Evolutionary conservation across 1,140 invertebrate genomes (phyloP), one percentile per base, ranked within the genome.

Genomic region (Drosophila arizonae): DNA sequence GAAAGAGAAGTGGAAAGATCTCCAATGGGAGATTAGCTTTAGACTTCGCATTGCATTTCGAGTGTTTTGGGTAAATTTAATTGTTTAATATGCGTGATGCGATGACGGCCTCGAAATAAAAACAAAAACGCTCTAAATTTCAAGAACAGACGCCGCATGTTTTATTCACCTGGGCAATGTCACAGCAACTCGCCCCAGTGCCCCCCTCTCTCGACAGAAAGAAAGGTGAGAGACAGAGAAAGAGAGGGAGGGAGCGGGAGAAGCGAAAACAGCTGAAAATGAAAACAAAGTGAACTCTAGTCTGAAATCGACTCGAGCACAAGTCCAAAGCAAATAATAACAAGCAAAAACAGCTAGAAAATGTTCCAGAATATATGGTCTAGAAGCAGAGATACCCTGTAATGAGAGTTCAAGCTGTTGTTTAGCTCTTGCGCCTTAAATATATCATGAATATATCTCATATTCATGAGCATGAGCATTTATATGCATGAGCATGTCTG

Each of bases 141-240:
- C 71, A 69, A 73, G 67, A 64, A 70, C 72, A 70, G 72, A 64
- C 72, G 39, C 13, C 67, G 60, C 60, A 74, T 74, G 60, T 64
- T 70, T 74, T 58, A 74, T 74, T 74, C 67, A 74, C 72, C 66
- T 70, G 57, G 17, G 41, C 72, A 74, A 74, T 74, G 66, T 58
- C 67, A 74, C 26, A 30, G 61, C 11, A 45, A 6, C 21, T 24
- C 21, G 1, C 21, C 24, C 64, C 28, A 10, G 9, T 13, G 33
- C 21, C 21, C 21, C 21, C 21, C 21, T 24, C 21, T 24, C 21
- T 24, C 21, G 1, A 3, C 21, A 24, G 3, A 39, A 11, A 39
- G 36, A 57, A 51, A 67, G 57, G 46, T 36, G 50, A 66, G 13
- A 51, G 21, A 51, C 21, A 50, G 50, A 33, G 6, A 33, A 6